These are phyloP conservation scores for Tichodroma muraria DNA, from an alignment of 2,113 vertebrate genomes.

Conservation along the genomic window DNA sequence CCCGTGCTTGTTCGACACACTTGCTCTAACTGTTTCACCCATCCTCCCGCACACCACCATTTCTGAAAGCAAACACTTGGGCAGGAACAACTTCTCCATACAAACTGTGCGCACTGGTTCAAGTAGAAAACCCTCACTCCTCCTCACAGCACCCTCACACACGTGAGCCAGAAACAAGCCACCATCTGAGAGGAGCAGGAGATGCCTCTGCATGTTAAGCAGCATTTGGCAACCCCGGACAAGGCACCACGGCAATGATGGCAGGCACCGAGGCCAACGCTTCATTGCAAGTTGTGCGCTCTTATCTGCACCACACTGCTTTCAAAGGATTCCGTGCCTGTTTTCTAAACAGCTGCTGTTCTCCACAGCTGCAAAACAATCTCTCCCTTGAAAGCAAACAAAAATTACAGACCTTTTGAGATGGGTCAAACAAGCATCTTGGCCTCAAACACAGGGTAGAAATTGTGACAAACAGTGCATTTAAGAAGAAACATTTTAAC, in stretches of 20 bases:
- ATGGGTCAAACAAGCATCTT: not conserved
- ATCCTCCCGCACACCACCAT: not conserved
- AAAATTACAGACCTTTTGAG: not conserved
- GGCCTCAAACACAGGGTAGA: not conserved
- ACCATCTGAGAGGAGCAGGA: not conserved
- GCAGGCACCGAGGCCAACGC: not conserved
- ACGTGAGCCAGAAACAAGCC: not conserved
- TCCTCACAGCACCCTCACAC: not conserved
- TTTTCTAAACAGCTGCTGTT: not conserved
- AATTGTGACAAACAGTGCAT: not conserved
- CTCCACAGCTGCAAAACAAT: not conserved
- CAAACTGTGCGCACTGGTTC: not conserved
- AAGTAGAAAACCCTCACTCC: not conserved
- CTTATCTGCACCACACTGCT: not conserved
- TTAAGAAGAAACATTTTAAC: not conserved
- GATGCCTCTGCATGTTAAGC: not conserved
- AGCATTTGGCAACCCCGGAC: not conserved
- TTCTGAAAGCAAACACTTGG: not conserved
- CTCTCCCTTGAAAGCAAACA: not conserved
- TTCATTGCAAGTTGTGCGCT: not conserved
- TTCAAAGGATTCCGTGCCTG: not conserved
- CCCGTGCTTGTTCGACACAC: not conserved
- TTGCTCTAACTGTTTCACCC: not conserved
- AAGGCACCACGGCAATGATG: accelerated
- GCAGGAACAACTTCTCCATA: not conserved